A percentile compares a stretch with the other conserved stretches of the same genome.
These are phyloP conservation scores for Andrena fulva DNA, from an alignment of 2,888 invertebrate species.

Conservation along the genomic window DNA sequence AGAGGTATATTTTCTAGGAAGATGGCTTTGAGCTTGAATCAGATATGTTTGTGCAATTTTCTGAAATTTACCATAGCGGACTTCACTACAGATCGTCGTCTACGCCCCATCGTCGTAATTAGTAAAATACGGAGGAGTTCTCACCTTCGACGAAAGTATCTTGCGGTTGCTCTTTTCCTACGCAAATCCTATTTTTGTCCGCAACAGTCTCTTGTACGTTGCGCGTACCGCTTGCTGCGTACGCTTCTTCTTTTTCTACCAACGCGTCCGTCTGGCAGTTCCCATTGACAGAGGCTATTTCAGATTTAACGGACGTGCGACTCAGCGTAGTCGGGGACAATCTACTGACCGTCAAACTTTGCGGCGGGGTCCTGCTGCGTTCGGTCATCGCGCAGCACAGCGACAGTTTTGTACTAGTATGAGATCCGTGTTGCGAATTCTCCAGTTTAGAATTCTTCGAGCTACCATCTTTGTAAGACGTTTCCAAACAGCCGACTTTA, in stretches of 20 bases:
- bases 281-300: slow-evolving; percentile 76
- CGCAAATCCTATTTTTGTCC: slow-evolving; percentile 54
- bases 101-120: no score
- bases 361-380: slow-evolving; percentile 83
- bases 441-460: slow-evolving; percentile 77
- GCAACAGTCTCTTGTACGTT: slow-evolving; percentile 48
- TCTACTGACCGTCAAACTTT: slow-evolving; percentile 80
- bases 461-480: slow-evolving; percentile 76
- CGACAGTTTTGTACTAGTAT: slow-evolving; percentile 81
- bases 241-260: slow-evolving; percentile 67
- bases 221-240: slow-evolving; percentile 36
- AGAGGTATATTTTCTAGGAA: no score
- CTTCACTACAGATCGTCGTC: no score
- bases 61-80: not conserved
- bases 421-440: slow-evolving; percentile 80
- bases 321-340: slow-evolving; percentile 78
- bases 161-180: slow-evolving; percentile 66
- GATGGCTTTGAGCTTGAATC: not conserved
- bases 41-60: not conserved
- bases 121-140: slow-evolving; percentile 6
- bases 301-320: slow-evolving; percentile 78
- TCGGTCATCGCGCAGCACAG: slow-evolving; percentile 85
- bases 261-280: slow-evolving; percentile 73
- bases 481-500: slow-evolving; percentile 82
- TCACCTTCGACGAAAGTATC: slow-evolving; percentile 75